Evolutionary conservation across 2,113 vertebrate genomes (phyloP).

Genomic region (Nicator chloris): DNA sequence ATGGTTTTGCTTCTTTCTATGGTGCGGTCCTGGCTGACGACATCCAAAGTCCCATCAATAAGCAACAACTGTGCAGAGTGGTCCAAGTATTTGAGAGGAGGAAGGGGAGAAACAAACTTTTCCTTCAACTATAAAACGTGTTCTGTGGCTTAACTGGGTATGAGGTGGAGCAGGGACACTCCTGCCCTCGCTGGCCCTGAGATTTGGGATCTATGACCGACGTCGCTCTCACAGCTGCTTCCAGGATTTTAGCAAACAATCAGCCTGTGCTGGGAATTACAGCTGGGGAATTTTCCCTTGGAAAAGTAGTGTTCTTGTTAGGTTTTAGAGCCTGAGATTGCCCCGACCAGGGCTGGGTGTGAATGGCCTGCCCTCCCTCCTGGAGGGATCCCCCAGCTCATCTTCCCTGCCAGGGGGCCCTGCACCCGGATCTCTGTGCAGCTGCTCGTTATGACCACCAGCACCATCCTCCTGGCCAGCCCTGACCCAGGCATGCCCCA

Average conservation of each 20-base stretch:
- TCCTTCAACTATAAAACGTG: background rate
- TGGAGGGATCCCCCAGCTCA: too few relatives aligned
- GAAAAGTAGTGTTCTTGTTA: background rate
- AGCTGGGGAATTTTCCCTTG: background rate
- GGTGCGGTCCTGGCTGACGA: accelerated
- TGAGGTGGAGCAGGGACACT: background rate
- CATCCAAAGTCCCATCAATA: background rate
- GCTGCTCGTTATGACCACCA: accelerated
- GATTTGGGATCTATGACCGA: background rate
- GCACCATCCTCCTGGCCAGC: background rate
- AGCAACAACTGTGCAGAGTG: accelerated
- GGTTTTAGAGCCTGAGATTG: background rate
- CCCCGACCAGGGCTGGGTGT: background rate
- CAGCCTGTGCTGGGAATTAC: background rate
- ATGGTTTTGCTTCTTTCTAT: background rate
- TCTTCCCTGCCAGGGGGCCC: accelerated
- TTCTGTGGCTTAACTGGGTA: accelerated
- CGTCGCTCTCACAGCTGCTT: background rate
- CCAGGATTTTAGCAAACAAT: background rate
- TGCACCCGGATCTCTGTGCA: accelerated
- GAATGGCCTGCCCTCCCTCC: background rate
- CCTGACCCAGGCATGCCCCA: background rate
- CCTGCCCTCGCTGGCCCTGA: accelerated
- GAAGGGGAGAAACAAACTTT: background rate
- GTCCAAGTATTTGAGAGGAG: background rate